Base-by-base conservation (phyloP, 2,888 invertebrate genomes). In the Zeuzera pyrina region DNA sequence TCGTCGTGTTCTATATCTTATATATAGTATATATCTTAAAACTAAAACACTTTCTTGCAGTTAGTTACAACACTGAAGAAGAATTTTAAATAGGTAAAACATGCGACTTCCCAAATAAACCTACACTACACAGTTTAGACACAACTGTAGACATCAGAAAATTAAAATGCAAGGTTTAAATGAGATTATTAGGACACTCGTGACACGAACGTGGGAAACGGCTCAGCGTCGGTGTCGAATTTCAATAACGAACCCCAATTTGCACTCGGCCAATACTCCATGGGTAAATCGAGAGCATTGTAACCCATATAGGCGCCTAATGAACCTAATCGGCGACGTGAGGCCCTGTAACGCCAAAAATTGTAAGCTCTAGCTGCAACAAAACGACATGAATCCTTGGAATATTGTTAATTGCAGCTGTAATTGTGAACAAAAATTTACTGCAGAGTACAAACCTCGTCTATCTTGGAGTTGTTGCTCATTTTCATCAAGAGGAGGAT, bases 381-480 rank as follows among this genome's bases (percentile, higher is more conserved):
- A 79, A 72, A 83, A 83, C 47, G 41, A 70, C 48, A 67, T 49
- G 46, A 51, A 57, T 57, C 64, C 70, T 66, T 77, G 76, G 70
- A 70, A 72, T 70, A 57, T 56, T 52, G 53, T 52, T 50, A 30
- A 30, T 31, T 12, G 25, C 8, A 12, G 15, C 26, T 15, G 14
- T 28, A 7, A 11, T 4, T 5, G 15, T 15, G 8, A 10, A 6
- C 4, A 8, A 13, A 2, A 25, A 25, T 13, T 15, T 10, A 14
- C n/a, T n/a, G 12, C 22, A n/a, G 27, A 29, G 25, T 38, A 62
- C 81, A 66, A 66, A 91, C 91, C 91, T 85, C 87, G 81, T 57
- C 90, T 83, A 47, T 92, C 89, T 48, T 89, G 88, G 30, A 92
- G 85, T 49, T 87, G 87, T 24, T 86, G 60, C 55, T 91, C 90